Evolutionary conservation across 2,113 vertebrate genomes (phyloP).

Genomic region (Microtus pennsylvanicus): DNA sequence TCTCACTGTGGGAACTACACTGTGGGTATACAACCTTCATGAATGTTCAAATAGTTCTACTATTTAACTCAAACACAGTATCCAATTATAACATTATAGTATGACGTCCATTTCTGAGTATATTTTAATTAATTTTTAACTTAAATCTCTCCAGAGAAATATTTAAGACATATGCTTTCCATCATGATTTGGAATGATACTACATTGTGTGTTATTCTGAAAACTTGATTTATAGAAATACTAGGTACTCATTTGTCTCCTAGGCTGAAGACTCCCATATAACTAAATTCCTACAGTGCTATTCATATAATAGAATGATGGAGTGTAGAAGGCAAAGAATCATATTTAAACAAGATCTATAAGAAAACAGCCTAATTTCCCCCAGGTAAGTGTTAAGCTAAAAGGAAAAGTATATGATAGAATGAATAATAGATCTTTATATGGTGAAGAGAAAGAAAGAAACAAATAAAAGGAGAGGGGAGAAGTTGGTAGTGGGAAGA

Average conservation of each 20-base stretch:
- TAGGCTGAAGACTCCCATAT: not conserved
- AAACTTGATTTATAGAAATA: not conserved
- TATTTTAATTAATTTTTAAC: not conserved
- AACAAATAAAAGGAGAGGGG: not conserved
- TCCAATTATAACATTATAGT: constrained; percentile 2
- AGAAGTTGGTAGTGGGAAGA: not conserved
- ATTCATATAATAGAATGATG: not conserved
- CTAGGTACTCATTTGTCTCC: not conserved
- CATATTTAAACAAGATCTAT: constrained; percentile 25
- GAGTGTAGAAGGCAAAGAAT: not conserved
- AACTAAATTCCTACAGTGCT: not conserved
- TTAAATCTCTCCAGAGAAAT: not conserved
- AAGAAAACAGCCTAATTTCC: not conserved
- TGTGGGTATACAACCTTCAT: not conserved
- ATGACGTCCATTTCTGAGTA: not conserved
- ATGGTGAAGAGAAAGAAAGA: not conserved
- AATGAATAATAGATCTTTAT: not conserved
- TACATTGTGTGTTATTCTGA: not conserved
- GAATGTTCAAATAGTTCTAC: not conserved
- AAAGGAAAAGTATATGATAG: constrained; percentile 16
- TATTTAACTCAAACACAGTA: not conserved
- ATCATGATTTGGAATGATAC: constrained; percentile 1
- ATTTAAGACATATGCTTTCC: not conserved
- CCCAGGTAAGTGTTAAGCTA: not conserved
- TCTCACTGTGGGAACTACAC: not conserved